phyloP scores from a whole-genome alignment of 2,113 vertebrate species.

The Bubo scandiacus region DNA sequence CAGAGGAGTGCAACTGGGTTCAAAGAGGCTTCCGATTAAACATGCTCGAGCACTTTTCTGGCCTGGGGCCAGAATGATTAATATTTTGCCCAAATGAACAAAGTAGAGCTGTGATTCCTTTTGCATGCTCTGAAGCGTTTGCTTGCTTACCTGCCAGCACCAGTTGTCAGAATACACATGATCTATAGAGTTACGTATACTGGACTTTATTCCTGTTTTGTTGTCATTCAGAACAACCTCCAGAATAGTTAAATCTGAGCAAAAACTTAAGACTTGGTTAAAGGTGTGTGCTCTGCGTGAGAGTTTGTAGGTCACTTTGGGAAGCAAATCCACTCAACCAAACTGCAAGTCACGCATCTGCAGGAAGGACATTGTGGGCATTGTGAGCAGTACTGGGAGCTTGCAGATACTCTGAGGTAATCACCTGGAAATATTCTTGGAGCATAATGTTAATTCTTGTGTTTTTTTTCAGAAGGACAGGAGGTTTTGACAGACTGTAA shows the following conservation, averaged over 20 bases:
- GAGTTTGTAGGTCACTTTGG: background rate
- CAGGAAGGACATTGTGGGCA: background rate
- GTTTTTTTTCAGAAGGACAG: constrained; percentile 57
- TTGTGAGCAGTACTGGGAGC: background rate
- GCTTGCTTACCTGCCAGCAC: background rate
- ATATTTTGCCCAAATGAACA: background rate
- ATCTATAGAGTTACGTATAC: rapidly evolving
- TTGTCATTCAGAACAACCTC: background rate
- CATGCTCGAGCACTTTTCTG: background rate
- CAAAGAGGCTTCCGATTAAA: background rate
- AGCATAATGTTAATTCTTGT: background rate
- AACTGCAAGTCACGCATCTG: rapidly evolving
- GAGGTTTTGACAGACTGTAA: constrained; percentile 65
- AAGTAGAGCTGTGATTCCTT: background rate
- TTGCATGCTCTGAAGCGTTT: background rate
- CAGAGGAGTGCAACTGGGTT: background rate
- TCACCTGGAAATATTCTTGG: background rate
- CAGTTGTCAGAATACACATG: background rate
- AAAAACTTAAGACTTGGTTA: background rate
- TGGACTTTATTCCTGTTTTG: background rate
- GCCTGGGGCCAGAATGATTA: background rate
- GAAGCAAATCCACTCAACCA: background rate
- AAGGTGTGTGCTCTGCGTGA: background rate
- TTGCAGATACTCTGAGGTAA: background rate
- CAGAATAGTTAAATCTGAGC: background rate